A percentile compares a stretch with the other conserved stretches of the same genome.
Conservation (phyloP, 2,113 vertebrate genomes). For the Onychostoma macrolepis region DNA sequence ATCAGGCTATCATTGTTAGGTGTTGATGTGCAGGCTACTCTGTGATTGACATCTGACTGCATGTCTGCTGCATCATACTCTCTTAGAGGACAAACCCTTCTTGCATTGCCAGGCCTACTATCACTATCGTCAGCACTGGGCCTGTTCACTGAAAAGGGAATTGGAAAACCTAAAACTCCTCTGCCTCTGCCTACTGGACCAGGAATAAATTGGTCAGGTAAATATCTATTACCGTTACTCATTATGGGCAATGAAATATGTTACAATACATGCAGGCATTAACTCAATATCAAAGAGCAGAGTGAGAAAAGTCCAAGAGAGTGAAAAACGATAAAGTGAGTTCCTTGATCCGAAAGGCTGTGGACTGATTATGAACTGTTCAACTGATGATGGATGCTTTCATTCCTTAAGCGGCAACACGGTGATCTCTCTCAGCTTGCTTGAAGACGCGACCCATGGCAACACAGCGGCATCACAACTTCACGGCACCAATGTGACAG, state of each 20-base stretch:
- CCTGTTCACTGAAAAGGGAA: constrained; percentile 1
- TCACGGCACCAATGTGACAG: no score
- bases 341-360: no score
- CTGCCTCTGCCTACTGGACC: constrained; percentile 6
- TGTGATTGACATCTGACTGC: background rate
- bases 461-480: no score
- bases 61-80: constrained; percentile 8
- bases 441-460: no score
- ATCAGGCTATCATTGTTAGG: background rate
- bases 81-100: background rate
- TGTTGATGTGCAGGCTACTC: background rate
- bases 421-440: no score
- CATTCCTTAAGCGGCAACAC: no score
- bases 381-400: no score
- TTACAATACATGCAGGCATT: background rate
- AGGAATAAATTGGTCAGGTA: background rate
- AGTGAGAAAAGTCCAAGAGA: background rate
- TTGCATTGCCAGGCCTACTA: background rate
- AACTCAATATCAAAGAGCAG: background rate
- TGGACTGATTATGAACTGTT: no score
- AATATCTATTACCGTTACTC: background rate
- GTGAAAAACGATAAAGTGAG: background rate
- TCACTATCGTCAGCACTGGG: background rate
- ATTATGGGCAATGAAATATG: background rate
- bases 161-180: constrained; percentile 1